Evolutionary conservation across 2,113 vertebrate species (phyloP).

Genomic region (Triplophysa siluroides): DNA sequence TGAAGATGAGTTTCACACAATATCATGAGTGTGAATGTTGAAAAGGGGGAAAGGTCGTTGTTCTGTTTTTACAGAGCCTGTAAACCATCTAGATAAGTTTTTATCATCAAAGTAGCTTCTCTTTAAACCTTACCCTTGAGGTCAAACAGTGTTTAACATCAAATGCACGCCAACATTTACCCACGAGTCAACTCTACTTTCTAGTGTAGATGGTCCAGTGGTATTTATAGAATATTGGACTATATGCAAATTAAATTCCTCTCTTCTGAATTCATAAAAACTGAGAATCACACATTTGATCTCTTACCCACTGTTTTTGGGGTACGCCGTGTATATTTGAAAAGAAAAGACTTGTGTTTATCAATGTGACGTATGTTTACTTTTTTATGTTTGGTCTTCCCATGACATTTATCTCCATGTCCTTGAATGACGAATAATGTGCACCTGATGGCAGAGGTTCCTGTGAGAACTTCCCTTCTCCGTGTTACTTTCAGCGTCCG

Average conservation of each 20-base stretch:
- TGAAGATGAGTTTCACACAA: neutral
- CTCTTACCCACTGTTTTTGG: neutral
- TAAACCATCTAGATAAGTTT: too few species aligned
- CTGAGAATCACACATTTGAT: too few species aligned
- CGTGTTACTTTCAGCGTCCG: neutral
- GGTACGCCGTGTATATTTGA: neutral
- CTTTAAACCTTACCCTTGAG: too few species aligned
- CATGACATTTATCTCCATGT: neutral
- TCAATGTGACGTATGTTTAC: neutral
- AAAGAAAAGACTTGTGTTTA: neutral
- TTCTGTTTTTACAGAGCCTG: neutral
- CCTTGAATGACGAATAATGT: constrained; percentile 11
- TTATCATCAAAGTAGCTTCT: too few species aligned
- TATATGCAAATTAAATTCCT: neutral
- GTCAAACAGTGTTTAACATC: too few species aligned
- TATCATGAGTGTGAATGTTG: neutral
- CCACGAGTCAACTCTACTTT: too few species aligned
- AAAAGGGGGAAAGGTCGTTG: neutral
- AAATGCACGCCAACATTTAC: too few species aligned
- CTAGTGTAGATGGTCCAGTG: too few species aligned
- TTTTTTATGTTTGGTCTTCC: constrained; percentile 9
- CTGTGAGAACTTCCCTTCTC: neutral
- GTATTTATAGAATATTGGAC: neutral
- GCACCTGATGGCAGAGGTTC: neutral
- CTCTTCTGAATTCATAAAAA: neutral